Percentiles rank a stretch among this genome's conserved stretches.
These are phyloP conservation scores for Hololepta plana DNA, from an alignment of 2,888 invertebrate species.

Conservation along the genomic window DNA sequence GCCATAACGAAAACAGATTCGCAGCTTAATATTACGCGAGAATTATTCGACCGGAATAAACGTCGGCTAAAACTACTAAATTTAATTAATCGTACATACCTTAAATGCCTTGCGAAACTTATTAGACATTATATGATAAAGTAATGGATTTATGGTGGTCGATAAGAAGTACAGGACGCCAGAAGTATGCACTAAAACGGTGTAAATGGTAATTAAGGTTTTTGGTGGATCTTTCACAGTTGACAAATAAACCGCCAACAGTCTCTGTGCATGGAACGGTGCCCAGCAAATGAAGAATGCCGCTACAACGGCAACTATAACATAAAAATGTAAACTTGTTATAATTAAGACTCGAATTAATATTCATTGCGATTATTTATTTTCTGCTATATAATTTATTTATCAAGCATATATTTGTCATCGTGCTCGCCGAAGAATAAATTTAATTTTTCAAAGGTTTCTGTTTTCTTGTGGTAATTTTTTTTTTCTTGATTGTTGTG, in stretches of 20 bases:
- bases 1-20: no score
- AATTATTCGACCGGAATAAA: no score
- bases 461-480: no score
- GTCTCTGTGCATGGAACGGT: conserved; percentile 83
- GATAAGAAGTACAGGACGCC: conserved; percentile 85
- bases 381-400: no score
- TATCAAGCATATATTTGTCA: no score
- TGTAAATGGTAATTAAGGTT: conserved; percentile 29
- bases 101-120: conserved; percentile 87
- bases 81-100: conserved; percentile 33
- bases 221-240: conserved; percentile 15
- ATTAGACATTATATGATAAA: conserved; percentile 89
- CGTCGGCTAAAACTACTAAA: conserved; percentile 1
- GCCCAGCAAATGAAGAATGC: conserved; percentile 84
- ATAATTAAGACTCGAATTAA: no score
- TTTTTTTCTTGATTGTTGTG: no score
- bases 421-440: no score
- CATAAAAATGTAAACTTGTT: no score
- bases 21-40: no score
- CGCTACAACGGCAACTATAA: conserved; percentile 73
- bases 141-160: conserved; percentile 80
- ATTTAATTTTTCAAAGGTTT: no score
- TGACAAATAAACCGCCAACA: conserved; percentile 41
- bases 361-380: no score
- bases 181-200: conserved; percentile 59